Conservation (phyloP, 1,140 invertebrate genomes). For the Drosophila leontia region DNA sequence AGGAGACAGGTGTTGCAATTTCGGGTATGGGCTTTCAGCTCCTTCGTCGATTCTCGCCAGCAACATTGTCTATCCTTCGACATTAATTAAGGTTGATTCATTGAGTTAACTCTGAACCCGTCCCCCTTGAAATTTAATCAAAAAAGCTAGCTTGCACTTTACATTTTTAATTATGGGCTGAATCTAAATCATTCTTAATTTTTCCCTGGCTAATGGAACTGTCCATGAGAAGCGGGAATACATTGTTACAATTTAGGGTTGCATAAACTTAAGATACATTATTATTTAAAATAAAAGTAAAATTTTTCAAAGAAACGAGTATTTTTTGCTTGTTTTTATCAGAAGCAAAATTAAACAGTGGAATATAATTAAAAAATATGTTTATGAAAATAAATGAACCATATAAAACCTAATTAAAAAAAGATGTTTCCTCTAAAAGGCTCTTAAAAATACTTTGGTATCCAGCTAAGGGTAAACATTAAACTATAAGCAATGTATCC, state of each 20-base stretch:
- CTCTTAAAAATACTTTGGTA: too few species aligned
- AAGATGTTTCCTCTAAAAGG: too few species aligned
- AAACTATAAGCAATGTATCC: too few species aligned
- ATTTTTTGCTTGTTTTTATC: neutral
- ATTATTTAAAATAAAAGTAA: neutral
- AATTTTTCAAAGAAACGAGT: neutral
- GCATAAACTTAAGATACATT: neutral
- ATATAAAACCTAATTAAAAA: too few species aligned
- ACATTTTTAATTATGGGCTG: neutral
- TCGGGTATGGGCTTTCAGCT: constrained; percentile 12
- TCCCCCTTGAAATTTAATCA: neutral
- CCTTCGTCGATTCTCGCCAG: constrained; percentile 7
- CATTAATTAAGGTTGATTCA: constrained; percentile 59
- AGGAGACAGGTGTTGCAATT: constrained; percentile 66
- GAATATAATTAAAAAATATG: too few species aligned
- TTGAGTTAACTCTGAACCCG: neutral
- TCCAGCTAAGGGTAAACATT: too few species aligned
- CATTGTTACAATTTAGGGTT: neutral
- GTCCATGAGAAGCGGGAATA: neutral
- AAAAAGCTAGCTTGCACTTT: neutral
- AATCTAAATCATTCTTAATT: constrained; percentile 1
- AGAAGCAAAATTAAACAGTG: too few species aligned
- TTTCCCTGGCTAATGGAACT: neutral
- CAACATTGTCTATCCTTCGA: constrained; percentile 41
- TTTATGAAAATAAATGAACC: too few species aligned